phyloP scores from a whole-genome alignment of 2,797 vertebrate genomes.

The Sphenopsis melanotis region DNA sequence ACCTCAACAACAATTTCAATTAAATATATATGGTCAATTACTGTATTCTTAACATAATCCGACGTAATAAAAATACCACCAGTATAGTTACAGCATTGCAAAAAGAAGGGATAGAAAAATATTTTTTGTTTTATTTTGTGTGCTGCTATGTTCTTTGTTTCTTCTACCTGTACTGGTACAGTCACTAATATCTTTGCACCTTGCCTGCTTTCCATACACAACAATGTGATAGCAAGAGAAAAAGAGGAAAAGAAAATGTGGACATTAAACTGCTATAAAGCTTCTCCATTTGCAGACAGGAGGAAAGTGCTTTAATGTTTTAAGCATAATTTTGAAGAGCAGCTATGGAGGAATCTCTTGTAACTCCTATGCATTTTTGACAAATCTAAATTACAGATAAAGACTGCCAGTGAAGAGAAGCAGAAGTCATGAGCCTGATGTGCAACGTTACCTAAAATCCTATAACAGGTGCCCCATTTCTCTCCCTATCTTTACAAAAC shows the following conservation, averaged over 20 bases:
- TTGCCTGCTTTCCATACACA: background rate
- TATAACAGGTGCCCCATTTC: background rate
- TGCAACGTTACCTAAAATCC: background rate
- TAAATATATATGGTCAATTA: background rate
- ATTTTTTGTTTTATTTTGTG: background rate
- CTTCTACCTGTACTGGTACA: background rate
- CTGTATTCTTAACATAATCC: background rate
- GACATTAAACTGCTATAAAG: background rate
- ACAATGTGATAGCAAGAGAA: background rate
- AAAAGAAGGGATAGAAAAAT: background rate
- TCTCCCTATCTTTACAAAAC: background rate
- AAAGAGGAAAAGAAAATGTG: background rate
- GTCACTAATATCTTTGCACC: background rate
- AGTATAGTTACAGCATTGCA: background rate
- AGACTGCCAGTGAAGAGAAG: background rate
- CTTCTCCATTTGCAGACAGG: background rate
- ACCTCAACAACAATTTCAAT: background rate
- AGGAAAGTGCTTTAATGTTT: background rate
- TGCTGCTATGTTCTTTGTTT: background rate
- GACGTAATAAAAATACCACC: background rate
- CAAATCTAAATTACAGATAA: background rate
- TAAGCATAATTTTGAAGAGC: background rate
- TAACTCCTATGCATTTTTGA: background rate
- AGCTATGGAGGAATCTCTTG: background rate
- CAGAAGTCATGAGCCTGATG: accelerated